phyloP scores from a whole-genome alignment of 2,113 vertebrate species.

The Epinephelus cyanopodus region DNA sequence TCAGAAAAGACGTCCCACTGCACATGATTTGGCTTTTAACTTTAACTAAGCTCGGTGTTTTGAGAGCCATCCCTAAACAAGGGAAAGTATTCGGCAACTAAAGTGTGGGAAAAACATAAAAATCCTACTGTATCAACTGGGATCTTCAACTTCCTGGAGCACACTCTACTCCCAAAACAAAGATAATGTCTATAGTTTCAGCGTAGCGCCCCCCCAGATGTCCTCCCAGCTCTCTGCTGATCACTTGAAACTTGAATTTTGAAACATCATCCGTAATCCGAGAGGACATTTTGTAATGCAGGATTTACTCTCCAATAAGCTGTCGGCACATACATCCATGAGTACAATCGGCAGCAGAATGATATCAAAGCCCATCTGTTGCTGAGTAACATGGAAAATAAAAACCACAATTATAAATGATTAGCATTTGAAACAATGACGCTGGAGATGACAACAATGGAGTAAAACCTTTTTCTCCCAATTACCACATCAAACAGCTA shows the following conservation, averaged over 20 bases:
- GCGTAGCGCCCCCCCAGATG: not conserved
- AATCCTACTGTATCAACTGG: not conserved
- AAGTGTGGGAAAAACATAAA: not conserved
- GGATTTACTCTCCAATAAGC: not conserved
- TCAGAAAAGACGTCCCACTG: not conserved
- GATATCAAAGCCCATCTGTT: constrained; percentile 41
- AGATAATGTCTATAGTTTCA: not conserved
- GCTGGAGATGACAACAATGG: not conserved
- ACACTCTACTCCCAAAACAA: not conserved
- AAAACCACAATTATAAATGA: constrained; percentile 3
- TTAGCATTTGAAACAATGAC: constrained; percentile 44
- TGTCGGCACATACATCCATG: not conserved
- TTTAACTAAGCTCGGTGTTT: too few species aligned
- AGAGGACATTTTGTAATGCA: not conserved
- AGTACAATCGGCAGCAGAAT: not conserved
- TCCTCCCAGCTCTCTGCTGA: not conserved
- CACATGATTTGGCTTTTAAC: not conserved
- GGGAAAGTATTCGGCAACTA: not conserved
- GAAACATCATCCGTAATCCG: not conserved
- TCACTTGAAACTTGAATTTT: not conserved
- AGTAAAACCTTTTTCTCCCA: not conserved
- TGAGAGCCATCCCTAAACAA: too few species aligned
- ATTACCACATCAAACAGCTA: constrained; percentile 45
- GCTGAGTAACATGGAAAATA: constrained; percentile 1
- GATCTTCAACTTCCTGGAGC: not conserved